These are phyloP conservation scores for Morbakka virulenta DNA, from an alignment of 30 jellyfish, hydroid and myxozoan genomes.

Conservation along the genomic window DNA sequence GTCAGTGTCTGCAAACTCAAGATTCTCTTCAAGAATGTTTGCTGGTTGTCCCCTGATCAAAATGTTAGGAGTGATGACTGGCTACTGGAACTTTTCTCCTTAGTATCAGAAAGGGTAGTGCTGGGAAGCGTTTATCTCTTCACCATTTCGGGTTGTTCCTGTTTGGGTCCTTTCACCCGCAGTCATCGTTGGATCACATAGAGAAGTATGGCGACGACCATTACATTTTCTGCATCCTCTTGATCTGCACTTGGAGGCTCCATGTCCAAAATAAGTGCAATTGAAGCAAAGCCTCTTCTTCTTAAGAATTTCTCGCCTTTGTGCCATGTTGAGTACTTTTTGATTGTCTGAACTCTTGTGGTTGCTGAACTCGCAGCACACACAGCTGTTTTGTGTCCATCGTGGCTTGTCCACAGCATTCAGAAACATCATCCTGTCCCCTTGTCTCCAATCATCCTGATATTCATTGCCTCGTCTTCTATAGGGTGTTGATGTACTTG, in stretches of 20 bases:
- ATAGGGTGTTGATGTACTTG: no score
- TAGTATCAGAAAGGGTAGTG: slow-evolving; percentile 7
- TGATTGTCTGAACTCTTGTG: slow-evolving; percentile 42
- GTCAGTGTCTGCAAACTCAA: no score
- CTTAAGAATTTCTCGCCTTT: background rate
- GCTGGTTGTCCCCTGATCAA: no score
- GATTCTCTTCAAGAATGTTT: no score
- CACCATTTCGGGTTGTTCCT: slow-evolving; percentile 1
- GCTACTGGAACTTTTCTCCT: no score
- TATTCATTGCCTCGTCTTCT: slow-evolving; percentile 30
- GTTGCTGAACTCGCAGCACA: slow-evolving; percentile 32
- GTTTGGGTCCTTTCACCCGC: slow-evolving; percentile 3
- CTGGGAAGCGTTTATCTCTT: slow-evolving; percentile 2
- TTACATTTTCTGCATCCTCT: slow-evolving; percentile 3
- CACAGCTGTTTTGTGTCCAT: slow-evolving; percentile 29
- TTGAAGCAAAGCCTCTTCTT: slow-evolving; percentile 16
- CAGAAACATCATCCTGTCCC: slow-evolving; percentile 55
- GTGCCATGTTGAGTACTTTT: background rate
- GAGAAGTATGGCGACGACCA: slow-evolving; percentile 5
- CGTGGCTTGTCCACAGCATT: slow-evolving; percentile 22
- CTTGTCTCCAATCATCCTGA: slow-evolving; percentile 33
- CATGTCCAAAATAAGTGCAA: slow-evolving; percentile 6
- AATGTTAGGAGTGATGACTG: no score
- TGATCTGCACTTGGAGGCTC: slow-evolving; percentile 14
- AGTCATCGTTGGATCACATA: background rate